A percentile compares a stretch with the other conserved stretches of the same genome.
These are phyloP conservation scores for Phocoena phocoena DNA, from an alignment of 2,113 vertebrate genomes.

Conservation along the genomic window DNA sequence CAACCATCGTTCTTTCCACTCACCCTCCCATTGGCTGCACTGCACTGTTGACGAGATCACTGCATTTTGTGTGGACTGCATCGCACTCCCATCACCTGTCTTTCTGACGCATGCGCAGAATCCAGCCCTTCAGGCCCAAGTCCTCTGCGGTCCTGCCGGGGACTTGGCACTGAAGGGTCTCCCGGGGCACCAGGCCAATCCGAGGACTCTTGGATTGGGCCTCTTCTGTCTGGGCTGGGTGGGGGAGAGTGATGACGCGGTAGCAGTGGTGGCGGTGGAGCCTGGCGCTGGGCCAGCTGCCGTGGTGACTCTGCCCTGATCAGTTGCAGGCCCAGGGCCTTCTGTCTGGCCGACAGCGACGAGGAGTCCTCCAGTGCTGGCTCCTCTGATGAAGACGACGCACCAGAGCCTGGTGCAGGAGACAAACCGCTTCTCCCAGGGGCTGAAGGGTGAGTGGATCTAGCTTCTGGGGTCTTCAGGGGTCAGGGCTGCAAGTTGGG, in stretches of 20 bases:
- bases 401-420: slow-evolving; percentile 87
- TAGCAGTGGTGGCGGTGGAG: background rate
- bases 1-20: background rate
- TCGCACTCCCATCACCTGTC: slow-evolving; percentile 5
- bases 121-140: background rate
- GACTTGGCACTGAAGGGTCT: background rate
- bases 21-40: background rate
- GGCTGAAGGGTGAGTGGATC: slow-evolving; percentile 90
- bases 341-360: slow-evolving; percentile 97
- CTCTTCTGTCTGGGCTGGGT: background rate
- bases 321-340: slow-evolving; percentile 92
- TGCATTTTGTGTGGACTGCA: slow-evolving; percentile 17
- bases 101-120: background rate
- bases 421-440: slow-evolving; percentile 90
- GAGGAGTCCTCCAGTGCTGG: slow-evolving; percentile 99
- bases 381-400: slow-evolving; percentile 97
- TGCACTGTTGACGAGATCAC: background rate
- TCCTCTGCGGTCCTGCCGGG: background rate
- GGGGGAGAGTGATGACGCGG: background rate
- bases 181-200: background rate
- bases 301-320: slow-evolving; percentile 47
- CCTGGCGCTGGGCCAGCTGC: background rate
- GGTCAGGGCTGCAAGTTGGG: background rate
- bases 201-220: background rate
- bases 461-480: background rate